Evolutionary conservation across 2,797 vertebrate species (phyloP), one percentile per base, ranked within the genome.

Genomic region (Pseudomugil tenellus): DNA sequence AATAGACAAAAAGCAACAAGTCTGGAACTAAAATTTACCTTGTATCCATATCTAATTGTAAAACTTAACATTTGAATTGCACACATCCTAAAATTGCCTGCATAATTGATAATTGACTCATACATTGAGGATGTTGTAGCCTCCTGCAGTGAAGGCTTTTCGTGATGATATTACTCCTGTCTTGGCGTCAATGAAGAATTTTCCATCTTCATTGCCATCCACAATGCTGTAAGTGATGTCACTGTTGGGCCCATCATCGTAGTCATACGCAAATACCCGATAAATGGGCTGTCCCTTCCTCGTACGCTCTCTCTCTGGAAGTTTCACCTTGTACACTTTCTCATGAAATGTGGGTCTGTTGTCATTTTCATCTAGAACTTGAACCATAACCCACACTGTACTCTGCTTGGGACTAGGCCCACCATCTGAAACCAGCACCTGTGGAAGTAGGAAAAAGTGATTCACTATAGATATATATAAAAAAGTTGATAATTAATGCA

Each of bases 101-200:
- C 2, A 34, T 56, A 10, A 6, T 56, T 23, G 31, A 63, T 25
- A 19, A 51, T 5, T n/a, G 11, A 26, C 17, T 4, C 95, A 77
- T 94, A 98, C 97, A 16, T 97, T 99, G 73, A 99, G 89, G 80
- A 99, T 99, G 87, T 99, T 96, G 0, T 99, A 98, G 90, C 93
- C 97, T 21, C 97, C 97, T 0, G 97, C 96, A 4, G 93, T 91
- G 87, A 98, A 98, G 74, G 97, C 96, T 84, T 97, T 96, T 66
- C 93, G 89, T 6, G 98, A 98, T 55, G 96, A 97, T 55, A 99
- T 96, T 86, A 97, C 93, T 23, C 96, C 98, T 0, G 97, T 98
- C 90, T 98, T 98, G 25, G 98, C 96, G 80, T 99, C 97, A 70
- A 99, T 97, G 83, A 97, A 96, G 74, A 99, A 99, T 70, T 96